phyloP scores from a whole-genome alignment of 2,113 vertebrate genomes.

The Dipodomys stephensi region DNA sequence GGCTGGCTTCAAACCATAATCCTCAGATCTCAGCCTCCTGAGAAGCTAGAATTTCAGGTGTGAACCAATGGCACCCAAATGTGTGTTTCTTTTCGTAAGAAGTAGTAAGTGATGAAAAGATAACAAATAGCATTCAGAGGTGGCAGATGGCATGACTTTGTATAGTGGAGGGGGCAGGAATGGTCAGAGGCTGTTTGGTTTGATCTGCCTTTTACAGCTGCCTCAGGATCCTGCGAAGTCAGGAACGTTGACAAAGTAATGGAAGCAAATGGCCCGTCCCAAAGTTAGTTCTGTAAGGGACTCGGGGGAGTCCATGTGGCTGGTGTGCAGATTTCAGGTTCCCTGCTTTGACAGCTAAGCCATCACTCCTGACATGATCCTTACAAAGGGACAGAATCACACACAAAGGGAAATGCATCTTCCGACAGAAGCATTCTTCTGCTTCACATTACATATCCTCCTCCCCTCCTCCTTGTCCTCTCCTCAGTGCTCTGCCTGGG shows the following conservation, averaged over 20 bases:
- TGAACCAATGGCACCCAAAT: too few species aligned
- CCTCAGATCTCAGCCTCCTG: too few species aligned
- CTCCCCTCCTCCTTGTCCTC: accelerated
- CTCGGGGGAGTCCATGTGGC: neutral
- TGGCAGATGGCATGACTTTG: neutral
- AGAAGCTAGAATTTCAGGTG: too few species aligned
- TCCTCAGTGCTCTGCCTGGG: neutral
- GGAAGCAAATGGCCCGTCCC: neutral
- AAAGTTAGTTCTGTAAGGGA: neutral
- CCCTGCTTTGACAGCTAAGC: neutral
- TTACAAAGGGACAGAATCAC: neutral
- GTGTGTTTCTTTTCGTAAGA: too few species aligned
- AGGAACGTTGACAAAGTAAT: constrained; percentile 25
- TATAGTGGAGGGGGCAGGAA: neutral
- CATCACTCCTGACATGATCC: neutral
- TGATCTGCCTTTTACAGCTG: constrained; percentile 45
- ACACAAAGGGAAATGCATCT: neutral
- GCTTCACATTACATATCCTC: accelerated
- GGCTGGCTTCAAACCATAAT: too few species aligned
- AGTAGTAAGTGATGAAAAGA: neutral
- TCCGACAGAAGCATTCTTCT: neutral
- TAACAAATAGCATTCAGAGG: neutral
- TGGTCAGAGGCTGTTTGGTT: neutral
- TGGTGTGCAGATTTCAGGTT: neutral
- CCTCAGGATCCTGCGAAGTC: neutral